Conservation (phyloP, 92 coral and sea anemone species). For the Bergia puertoricense region DNA sequence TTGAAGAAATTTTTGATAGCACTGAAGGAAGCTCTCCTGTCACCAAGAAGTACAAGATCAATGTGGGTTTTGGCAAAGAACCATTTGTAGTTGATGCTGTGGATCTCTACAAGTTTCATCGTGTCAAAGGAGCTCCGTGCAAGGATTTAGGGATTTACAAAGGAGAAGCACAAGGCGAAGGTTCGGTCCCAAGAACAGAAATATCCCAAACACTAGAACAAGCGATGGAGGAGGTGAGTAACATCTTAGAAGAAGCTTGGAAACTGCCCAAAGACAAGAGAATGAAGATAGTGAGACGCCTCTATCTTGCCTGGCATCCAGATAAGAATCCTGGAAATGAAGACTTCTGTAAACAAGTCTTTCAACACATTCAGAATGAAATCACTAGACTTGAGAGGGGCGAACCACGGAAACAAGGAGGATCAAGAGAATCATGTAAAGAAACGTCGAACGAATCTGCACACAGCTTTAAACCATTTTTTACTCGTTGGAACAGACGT, state of each 20-base stretch:
- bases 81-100: slow-evolving; percentile 55
- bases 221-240: slow-evolving; percentile 39
- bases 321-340: slow-evolving; percentile 71
- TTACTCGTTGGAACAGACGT: slow-evolving; percentile 49
- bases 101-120: slow-evolving; percentile 64
- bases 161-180: background rate
- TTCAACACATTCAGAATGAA: slow-evolving; percentile 66
- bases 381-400: slow-evolving; percentile 64
- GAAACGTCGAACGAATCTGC: background rate
- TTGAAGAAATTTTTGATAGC: slow-evolving; percentile 49
- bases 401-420: background rate
- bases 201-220: slow-evolving; percentile 5
- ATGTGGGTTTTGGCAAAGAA: slow-evolving; percentile 53
- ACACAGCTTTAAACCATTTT: slow-evolving; percentile 36
- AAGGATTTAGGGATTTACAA: slow-evolving; percentile 28
- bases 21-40: background rate
- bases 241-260: slow-evolving; percentile 68
- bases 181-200: background rate
- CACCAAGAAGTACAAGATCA: slow-evolving; percentile 54
- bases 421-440: background rate
- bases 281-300: slow-evolving; percentile 63
- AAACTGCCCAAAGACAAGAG: slow-evolving; percentile 59
- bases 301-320: slow-evolving; percentile 80
- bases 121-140: slow-evolving; percentile 44
- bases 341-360: slow-evolving; percentile 64